phyloP scores from a whole-genome alignment of 1,140 invertebrate species.

The Platyura marginata region DNA sequence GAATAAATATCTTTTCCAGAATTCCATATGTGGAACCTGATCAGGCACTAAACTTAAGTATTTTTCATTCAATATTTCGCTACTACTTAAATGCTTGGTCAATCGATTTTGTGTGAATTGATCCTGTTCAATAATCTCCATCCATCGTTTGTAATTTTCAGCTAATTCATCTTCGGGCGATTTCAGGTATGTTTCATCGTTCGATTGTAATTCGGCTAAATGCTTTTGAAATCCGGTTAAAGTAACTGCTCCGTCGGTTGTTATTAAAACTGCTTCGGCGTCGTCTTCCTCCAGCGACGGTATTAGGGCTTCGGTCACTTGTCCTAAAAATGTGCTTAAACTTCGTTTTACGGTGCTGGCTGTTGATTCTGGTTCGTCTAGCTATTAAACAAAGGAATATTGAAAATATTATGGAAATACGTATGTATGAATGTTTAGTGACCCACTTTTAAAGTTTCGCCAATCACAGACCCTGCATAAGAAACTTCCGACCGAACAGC shows the following conservation, averaged over 20 bases:
- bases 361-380: slow-evolving; percentile 45
- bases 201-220: slow-evolving; percentile 24
- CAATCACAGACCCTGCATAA: slow-evolving; percentile 38
- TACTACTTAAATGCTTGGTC: slow-evolving; percentile 18
- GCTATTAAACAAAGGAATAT: too few relatives aligned
- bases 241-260: slow-evolving; percentile 23
- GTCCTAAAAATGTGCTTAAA: slow-evolving; percentile 39
- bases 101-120: slow-evolving; percentile 24
- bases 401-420: too few relatives aligned
- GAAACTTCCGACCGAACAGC: slow-evolving; percentile 49
- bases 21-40: slow-evolving; percentile 19
- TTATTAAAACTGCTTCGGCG: slow-evolving; percentile 30
- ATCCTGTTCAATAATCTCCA: slow-evolving; percentile 26
- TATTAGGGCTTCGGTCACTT: slow-evolving; percentile 33
- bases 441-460: slow-evolving; percentile 47
- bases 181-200: slow-evolving; percentile 23
- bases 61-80: slow-evolving; percentile 20
- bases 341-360: slow-evolving; percentile 49
- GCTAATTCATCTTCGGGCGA: slow-evolving; percentile 19
- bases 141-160: slow-evolving; percentile 27
- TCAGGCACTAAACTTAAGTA: slow-evolving; percentile 23
- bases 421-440: background rate
- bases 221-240: slow-evolving; percentile 23
- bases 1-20: slow-evolving; percentile 28
- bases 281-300: slow-evolving; percentile 36